Conservation (phyloP, 2,797 vertebrate species). For the Nothura maculosa region DNA sequence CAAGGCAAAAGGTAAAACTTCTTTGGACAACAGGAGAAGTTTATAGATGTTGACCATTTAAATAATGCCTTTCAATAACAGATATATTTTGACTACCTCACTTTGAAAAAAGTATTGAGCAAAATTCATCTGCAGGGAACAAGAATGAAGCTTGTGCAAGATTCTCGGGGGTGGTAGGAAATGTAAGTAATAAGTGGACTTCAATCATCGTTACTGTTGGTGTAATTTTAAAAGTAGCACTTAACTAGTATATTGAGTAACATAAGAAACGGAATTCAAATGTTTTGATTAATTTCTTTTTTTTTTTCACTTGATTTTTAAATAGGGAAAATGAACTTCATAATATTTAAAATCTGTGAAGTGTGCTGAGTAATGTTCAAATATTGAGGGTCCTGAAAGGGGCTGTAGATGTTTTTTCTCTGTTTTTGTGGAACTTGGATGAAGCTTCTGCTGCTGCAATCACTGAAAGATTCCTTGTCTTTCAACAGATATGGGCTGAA, state of each 20-base stretch:
- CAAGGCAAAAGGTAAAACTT: neutral
- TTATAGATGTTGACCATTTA: neutral
- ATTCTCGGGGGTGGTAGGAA: neutral
- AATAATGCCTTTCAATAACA: neutral
- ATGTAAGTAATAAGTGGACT: neutral
- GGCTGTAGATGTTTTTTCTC: neutral
- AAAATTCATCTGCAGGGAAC: neutral
- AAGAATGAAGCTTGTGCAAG: neutral
- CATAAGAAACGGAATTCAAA: neutral
- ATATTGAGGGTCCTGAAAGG: neutral
- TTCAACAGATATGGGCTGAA: neutral
- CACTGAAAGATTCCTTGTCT: neutral
- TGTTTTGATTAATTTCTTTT: neutral
- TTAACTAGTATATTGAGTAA: neutral
- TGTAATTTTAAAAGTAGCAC: neutral
- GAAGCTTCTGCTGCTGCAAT: neutral
- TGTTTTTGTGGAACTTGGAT: neutral
- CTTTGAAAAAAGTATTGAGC: neutral
- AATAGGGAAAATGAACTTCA: neutral
- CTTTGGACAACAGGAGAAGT: neutral
- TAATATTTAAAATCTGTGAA: neutral
- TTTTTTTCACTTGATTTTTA: neutral
- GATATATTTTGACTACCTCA: neutral
- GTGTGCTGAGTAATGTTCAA: rapidly evolving
- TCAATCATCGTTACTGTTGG: neutral